A percentile compares a stretch with the other conserved stretches of the same genome.
These are phyloP conservation scores for Oryzias curvinotus DNA, from an alignment of 2,113 vertebrate genomes.

Conservation along the genomic window DNA sequence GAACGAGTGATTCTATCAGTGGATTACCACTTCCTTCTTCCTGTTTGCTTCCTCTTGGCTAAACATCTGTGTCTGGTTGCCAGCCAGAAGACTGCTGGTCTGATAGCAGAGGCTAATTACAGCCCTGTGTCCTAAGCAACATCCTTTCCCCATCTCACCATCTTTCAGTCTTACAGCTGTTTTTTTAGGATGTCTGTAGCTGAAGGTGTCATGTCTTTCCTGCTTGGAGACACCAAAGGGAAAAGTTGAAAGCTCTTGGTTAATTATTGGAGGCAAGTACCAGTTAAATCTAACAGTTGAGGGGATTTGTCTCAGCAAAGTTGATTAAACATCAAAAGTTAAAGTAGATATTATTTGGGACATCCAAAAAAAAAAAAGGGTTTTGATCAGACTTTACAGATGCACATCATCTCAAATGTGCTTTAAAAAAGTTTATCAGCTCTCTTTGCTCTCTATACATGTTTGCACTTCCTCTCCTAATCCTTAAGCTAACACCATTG, in stretches of 20 bases:
- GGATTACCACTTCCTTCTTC: slow-evolving; percentile 72
- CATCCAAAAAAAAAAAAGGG: background rate
- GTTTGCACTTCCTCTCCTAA: slow-evolving; percentile 61
- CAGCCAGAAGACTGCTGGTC: slow-evolving; percentile 35
- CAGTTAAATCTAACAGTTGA: background rate
- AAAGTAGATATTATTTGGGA: background rate
- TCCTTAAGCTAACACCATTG: slow-evolving; percentile 38
- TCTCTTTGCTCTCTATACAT: slow-evolving; percentile 28
- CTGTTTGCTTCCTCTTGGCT: slow-evolving; percentile 68
- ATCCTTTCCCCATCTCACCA: slow-evolving; percentile 44
- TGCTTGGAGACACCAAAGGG: slow-evolving; percentile 6
- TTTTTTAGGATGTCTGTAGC: slow-evolving; percentile 30
- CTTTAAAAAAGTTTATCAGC: slow-evolving; percentile 13
- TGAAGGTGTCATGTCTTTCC: slow-evolving; percentile 15
- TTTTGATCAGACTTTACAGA: slow-evolving; percentile 15
- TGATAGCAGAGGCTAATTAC: slow-evolving; percentile 55
- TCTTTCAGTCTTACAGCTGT: slow-evolving; percentile 55
- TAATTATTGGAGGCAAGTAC: slow-evolving; percentile 12
- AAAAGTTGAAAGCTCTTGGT: slow-evolving; percentile 34
- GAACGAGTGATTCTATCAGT: slow-evolving; percentile 59
- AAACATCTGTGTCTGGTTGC: slow-evolving; percentile 54
- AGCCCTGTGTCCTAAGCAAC: slow-evolving; percentile 23
- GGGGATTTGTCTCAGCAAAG: background rate
- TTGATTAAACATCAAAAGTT: slow-evolving; percentile 4
- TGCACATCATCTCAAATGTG: slow-evolving; percentile 23